phyloP scores from a whole-genome alignment of 2,888 invertebrate genomes.

The Cantharis nigra region DNA sequence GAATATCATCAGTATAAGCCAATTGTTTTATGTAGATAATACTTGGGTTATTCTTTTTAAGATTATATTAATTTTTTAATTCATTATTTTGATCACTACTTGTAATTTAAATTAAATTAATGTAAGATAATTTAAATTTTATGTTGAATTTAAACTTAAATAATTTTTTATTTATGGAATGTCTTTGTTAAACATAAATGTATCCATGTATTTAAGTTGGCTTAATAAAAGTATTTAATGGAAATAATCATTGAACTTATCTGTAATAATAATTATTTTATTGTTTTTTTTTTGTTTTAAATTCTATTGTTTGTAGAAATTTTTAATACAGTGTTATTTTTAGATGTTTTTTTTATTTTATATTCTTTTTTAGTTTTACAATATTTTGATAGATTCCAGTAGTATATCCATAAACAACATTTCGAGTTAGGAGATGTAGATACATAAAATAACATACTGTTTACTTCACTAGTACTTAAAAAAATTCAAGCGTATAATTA shows the following conservation, averaged over 20 bases:
- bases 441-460: no score
- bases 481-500: no score
- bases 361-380: neutral
- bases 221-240: constrained; percentile 30
- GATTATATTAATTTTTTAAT: neutral
- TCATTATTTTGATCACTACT: neutral
- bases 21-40: neutral
- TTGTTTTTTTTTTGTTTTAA: neutral
- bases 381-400: neutral
- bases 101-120: neutral
- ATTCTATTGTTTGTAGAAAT: neutral
- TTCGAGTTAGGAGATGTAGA: no score
- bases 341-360: neutral
- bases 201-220: constrained; percentile 23
- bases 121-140: neutral
- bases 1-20: constrained; percentile 20
- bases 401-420: neutral
- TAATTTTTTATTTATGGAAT: constrained; percentile 14
- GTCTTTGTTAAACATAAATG: constrained; percentile 14
- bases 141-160: neutral
- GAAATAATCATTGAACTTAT: neutral
- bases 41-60: neutral
- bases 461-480: no score
- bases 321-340: neutral
- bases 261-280: neutral